Percentiles rank a stretch among this genome's conserved stretches.
phyloP scores from a whole-genome alignment of 2,113 vertebrate species.

The Acrocephalus arundinaceus region DNA sequence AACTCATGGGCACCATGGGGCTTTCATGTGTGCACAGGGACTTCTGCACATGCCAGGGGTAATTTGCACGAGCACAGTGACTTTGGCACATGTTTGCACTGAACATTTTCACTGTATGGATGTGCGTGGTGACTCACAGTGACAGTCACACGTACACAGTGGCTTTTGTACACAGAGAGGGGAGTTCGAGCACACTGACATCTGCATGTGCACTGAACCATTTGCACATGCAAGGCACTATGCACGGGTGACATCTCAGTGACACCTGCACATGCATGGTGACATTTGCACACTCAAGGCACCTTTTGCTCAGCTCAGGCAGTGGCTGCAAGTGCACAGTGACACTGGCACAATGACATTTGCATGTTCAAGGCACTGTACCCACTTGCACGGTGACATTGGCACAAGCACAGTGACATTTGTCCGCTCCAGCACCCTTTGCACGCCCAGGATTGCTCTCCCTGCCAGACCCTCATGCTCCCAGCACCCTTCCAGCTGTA shows the following conservation, averaged over 20 bases:
- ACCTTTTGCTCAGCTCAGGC: neutral
- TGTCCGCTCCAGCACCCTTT: accelerated
- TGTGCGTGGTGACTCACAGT: neutral
- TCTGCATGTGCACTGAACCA: neutral
- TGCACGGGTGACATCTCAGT: neutral
- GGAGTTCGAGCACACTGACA: neutral
- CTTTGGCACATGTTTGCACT: neutral
- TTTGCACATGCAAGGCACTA: neutral
- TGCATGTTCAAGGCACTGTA: neutral
- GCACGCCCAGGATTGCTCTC: neutral
- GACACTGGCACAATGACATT: neutral
- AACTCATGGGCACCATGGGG: neutral
- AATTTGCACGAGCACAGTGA: neutral
- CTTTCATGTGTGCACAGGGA: too few relatives aligned
- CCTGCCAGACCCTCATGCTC: neutral
- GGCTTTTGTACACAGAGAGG: neutral
- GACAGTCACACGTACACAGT: neutral
- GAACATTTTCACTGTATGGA: accelerated
- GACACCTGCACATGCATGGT: accelerated
- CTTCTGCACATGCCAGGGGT: accelerated
- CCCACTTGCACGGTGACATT: accelerated
- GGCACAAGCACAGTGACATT: neutral
- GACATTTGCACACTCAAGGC: neutral
- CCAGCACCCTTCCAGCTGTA: neutral
- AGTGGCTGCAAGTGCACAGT: too few relatives aligned